Base-by-base conservation (phyloP, 2,797 vertebrate species). In the Pitangus sulphuratus region DNA sequence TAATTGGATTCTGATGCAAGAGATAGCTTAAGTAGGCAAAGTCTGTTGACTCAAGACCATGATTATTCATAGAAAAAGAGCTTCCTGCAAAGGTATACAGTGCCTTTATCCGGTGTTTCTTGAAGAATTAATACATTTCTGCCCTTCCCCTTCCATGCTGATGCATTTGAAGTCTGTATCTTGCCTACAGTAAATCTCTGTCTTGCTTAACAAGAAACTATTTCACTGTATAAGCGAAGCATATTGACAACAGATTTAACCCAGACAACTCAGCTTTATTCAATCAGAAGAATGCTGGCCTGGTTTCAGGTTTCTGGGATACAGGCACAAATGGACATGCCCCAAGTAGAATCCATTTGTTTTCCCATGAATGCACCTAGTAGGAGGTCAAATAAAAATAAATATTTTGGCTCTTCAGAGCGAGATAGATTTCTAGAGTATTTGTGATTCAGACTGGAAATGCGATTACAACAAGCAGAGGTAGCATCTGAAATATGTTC, bases 321-420 rank as follows among this genome's bases (percentile, higher is more conserved):
- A 92, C 64, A 96, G 93, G 97, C 91, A 96, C 91, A 97, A 97
- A 81, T 50, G 91, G 87, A 88, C 88, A 94, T 65, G 26, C 70
- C 89, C 91, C 60, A 83, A 76, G 95, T 96, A 85, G 72, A 95
- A 97, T 97, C 86, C 79, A 85, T 96, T 97, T 97, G 90, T 94
- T 97, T 98, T 96, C 90, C 93, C 96, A 96, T 96, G 93, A 96
- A 92, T 95, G 83, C 86, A 97, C 91, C 90, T 96, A 95, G 94
- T 87, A 90, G 97, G 97, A 98, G 97, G 95, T 98, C 97, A 97
- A 96, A 96, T 94, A 90, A 96, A 92, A 98, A 97, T 96, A 97
- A 90, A 85, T 95, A 96, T 96, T 97, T 97, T 95, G 96, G 91
- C 93, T 97, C 89, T 95, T 95, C 84, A 54, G 91, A 97, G 79